A percentile compares a stretch with the other conserved stretches of the same genome.
Evolutionary conservation across 2,888 invertebrate genomes (phyloP).

Genomic region (Sarcophaga rosellei): DNA sequence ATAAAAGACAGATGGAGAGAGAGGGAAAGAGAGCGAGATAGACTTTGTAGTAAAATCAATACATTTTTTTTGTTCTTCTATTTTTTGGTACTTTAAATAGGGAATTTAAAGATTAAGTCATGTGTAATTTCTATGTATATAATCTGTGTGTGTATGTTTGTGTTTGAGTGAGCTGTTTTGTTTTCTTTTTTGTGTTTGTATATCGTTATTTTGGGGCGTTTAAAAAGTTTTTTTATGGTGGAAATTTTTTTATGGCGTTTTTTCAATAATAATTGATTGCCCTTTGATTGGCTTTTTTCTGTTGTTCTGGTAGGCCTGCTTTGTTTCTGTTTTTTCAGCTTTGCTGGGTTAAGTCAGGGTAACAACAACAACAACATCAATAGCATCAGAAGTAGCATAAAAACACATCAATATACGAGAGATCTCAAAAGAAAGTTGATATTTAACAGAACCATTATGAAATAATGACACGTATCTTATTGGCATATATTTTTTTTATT

Average conservation of each 20-base stretch:
- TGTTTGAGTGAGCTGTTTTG: constrained; percentile 6
- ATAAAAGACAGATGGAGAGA: background rate
- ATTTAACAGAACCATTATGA: no score
- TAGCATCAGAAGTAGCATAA: no score
- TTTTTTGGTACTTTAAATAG: background rate
- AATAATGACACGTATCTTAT: no score
- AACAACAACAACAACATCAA: constrained; percentile 18
- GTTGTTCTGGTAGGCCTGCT: background rate
- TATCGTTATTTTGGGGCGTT: constrained; percentile 19
- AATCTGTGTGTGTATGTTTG: background rate
- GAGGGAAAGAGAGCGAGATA: background rate
- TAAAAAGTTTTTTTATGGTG: constrained; percentile 41
- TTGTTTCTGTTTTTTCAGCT: constrained; percentile 2
- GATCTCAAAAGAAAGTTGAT: no score
- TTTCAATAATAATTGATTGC: constrained; percentile 62
- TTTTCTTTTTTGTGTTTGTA: constrained; percentile 22
- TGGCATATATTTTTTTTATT: no score
- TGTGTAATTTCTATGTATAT: constrained; percentile 23
- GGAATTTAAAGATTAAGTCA: constrained; percentile 36
- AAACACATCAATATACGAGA: no score
- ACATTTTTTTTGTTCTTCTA: constrained; percentile 28
- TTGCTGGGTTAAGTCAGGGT: constrained; percentile 34
- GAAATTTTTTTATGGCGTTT: constrained; percentile 31
- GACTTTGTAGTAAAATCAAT: constrained; percentile 14
- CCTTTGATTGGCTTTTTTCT: constrained; percentile 54